phyloP scores from a whole-genome alignment of 2,797 vertebrate species.

The Hippopotamyrus pictus region DNA sequence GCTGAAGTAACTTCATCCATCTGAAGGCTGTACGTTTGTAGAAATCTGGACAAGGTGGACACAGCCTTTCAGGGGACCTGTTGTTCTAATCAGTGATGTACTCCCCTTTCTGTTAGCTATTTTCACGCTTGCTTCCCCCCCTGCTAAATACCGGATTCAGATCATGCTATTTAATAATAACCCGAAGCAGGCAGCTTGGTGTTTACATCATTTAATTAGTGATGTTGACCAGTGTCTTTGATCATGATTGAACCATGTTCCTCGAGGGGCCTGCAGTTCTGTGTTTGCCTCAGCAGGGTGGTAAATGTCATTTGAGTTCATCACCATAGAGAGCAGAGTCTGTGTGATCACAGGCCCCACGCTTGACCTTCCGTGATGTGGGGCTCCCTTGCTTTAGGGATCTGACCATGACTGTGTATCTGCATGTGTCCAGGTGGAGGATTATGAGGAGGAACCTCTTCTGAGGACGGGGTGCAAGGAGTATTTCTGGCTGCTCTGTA shows the following conservation, averaged over 20 bases:
- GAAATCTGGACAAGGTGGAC: not conserved
- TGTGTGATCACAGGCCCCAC: not conserved
- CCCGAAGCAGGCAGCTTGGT: not conserved
- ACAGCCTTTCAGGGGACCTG: not conserved
- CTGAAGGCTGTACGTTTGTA: not conserved
- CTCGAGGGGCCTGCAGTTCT: not conserved
- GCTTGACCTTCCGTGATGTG: not conserved
- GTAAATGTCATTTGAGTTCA: not conserved
- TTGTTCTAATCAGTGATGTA: not conserved
- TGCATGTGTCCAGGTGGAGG: slow-evolving; percentile 73
- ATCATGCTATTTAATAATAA: not conserved
- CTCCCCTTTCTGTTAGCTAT: not conserved
- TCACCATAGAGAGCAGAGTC: not conserved
- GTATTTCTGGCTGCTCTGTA: slow-evolving; percentile 98
- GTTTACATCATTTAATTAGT: not conserved
- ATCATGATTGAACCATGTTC: not conserved
- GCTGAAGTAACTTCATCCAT: not conserved
- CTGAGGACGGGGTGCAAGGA: slow-evolving; percentile 91
- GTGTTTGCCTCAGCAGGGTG: not conserved
- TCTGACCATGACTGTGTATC: not conserved
- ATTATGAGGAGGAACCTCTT: slow-evolving; percentile 91
- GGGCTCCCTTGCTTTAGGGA: not conserved
- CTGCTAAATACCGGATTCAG: not conserved
- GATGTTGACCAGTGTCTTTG: not conserved
- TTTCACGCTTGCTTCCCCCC: not conserved